Conservation (phyloP, 1,140 invertebrate species). For the Cyrtorhinus lividipennis region DNA sequence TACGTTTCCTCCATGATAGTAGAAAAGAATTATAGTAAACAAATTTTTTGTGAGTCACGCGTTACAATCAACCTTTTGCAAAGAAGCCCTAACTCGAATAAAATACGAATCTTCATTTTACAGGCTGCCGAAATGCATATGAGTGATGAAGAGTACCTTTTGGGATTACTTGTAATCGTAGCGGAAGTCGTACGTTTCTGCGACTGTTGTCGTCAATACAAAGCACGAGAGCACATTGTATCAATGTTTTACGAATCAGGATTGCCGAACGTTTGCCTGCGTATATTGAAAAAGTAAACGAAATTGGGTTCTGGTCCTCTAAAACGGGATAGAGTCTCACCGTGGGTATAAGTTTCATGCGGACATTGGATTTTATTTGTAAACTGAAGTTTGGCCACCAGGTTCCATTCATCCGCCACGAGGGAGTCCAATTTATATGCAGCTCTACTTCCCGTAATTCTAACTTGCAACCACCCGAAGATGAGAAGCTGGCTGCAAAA, state of each 20-base stretch:
- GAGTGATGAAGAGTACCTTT: background rate
- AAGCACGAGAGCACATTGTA: background rate
- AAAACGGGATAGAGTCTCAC: no score
- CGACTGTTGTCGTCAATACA: background rate
- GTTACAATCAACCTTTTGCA: no score
- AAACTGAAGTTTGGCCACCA: no score
- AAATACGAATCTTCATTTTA: no score
- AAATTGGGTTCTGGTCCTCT: no score
- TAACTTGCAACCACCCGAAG: background rate
- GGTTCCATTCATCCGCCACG: no score
- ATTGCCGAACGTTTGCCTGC: background rate
- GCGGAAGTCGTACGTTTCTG: background rate
- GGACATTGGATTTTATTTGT: no score
- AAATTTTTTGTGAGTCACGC: conserved; percentile 1
- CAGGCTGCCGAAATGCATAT: background rate
- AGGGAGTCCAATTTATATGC: background rate
- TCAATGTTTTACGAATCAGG: background rate
- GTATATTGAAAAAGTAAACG: background rate
- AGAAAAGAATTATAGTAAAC: no score
- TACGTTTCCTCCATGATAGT: no score
- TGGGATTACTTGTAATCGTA: background rate
- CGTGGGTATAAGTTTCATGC: no score
- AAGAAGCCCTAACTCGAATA: no score
- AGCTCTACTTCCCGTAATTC: background rate
- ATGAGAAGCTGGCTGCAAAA: background rate